Conservation (phyloP, 2,113 vertebrate species). For the Tragelaphus buxtoni region DNA sequence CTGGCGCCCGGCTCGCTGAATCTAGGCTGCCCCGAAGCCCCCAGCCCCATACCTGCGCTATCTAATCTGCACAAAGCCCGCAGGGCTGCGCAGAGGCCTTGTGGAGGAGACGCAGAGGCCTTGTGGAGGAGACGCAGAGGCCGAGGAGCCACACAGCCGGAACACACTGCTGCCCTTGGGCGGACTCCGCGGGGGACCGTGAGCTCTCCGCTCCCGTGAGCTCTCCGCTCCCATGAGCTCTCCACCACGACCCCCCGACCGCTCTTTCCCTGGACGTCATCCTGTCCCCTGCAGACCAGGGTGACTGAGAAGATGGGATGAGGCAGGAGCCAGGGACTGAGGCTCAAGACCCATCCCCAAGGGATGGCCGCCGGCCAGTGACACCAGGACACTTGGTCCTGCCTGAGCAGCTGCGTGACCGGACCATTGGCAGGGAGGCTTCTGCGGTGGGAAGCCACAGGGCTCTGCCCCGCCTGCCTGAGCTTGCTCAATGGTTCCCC, state of each 20-base stretch:
- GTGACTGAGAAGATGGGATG: neutral
- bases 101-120: neutral
- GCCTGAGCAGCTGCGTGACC: neutral
- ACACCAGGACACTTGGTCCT: neutral
- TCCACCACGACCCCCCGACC: accelerated
- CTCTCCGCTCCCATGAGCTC: too few relatives aligned
- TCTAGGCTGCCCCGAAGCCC: neutral
- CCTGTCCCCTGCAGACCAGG: neutral
- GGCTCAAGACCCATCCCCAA: neutral
- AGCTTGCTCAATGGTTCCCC: neutral
- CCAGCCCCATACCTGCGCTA: neutral
- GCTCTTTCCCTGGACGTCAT: neutral
- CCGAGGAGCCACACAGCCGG: neutral
- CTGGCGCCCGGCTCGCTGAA: neutral
- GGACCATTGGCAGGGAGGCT: neutral
- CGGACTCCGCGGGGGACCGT: neutral
- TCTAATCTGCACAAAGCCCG: neutral
- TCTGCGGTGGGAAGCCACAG: neutral
- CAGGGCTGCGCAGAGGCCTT: too few relatives aligned
- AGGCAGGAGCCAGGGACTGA: neutral
- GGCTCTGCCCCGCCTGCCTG: neutral
- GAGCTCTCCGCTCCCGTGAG: too few relatives aligned
- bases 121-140: neutral
- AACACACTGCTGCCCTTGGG: neutral
- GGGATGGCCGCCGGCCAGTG: neutral